Conservation (phyloP, 92 coral and sea anemone genomes). For the Zoanthus solanderi region DNA sequence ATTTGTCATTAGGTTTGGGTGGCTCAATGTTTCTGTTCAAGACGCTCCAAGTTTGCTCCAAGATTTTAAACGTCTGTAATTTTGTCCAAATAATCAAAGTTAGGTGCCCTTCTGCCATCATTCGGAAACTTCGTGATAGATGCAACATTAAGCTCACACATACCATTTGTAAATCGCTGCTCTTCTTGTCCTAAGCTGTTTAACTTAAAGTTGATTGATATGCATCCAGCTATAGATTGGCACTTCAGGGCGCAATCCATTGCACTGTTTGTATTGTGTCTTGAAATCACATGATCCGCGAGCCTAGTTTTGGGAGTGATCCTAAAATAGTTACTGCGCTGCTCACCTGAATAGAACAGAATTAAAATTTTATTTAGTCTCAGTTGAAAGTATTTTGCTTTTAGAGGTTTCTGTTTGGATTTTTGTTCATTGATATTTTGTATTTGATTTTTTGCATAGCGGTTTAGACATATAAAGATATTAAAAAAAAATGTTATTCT, state of each 20-base stretch:
- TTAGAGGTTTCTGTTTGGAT: no score
- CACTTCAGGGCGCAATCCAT: constrained; percentile 25
- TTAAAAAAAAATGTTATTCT: no score
- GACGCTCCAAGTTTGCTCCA: not conserved
- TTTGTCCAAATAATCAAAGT: not conserved
- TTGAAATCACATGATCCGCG: constrained; percentile 18
- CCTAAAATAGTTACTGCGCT: constrained; percentile 13
- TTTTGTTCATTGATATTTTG: no score
- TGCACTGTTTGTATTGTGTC: constrained; percentile 16
- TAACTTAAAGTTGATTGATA: constrained; percentile 19
- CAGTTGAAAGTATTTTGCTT: not conserved
- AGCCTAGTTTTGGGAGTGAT: constrained; percentile 21
- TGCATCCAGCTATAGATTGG: not conserved
- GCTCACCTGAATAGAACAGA: not conserved
- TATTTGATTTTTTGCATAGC: no score
- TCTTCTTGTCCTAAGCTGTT: not conserved
- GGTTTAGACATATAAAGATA: no score
- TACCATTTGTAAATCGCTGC: not conserved
- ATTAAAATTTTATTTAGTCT: not conserved
- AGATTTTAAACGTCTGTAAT: not conserved
- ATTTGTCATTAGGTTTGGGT: not conserved
- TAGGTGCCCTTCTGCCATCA: not conserved
- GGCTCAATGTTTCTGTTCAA: not conserved
- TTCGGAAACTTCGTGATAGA: not conserved
- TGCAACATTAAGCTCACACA: constrained; percentile 14